Evolutionary conservation across 2,797 vertebrate genomes (phyloP).

Genomic region (Oreortyx pictus): DNA sequence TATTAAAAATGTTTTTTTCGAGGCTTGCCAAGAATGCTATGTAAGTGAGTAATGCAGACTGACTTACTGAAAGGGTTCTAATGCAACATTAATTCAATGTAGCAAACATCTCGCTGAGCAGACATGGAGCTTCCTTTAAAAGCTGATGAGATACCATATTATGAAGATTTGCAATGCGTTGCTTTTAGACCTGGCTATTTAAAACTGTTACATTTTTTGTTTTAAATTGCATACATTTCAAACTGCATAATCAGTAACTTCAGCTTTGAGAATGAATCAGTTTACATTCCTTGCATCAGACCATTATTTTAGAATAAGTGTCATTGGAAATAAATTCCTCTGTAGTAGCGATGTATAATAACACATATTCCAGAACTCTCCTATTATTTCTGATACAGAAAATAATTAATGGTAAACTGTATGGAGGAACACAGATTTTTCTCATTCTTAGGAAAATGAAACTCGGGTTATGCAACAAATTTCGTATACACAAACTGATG

Average conservation of each 20-base stretch:
- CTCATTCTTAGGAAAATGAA: not conserved
- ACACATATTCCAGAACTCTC: not conserved
- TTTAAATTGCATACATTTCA: not conserved
- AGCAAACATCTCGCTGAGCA: not conserved
- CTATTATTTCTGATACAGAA: not conserved
- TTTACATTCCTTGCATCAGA: not conserved
- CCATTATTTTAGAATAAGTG: not conserved
- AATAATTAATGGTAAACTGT: not conserved
- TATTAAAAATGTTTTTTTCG: slow-evolving; percentile 30
- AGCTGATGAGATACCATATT: not conserved
- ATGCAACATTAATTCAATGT: slow-evolving; percentile 21
- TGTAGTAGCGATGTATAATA: not conserved
- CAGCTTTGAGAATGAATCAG: slow-evolving; percentile 29
- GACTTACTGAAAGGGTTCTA: slow-evolving; percentile 45
- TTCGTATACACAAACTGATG: not conserved
- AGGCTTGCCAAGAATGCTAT: slow-evolving; percentile 29
- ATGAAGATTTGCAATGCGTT: not conserved
- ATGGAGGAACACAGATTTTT: not conserved
- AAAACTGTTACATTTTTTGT: not conserved
- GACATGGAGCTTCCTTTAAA: slow-evolving; percentile 12
- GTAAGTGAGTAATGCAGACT: slow-evolving; percentile 25
- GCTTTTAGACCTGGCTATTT: not conserved
- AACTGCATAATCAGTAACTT: not conserved
- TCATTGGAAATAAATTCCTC: not conserved
- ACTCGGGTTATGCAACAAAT: not conserved